Base-by-base conservation (phyloP, 2,113 vertebrate species). In the Reinhardtius hippoglossoides region DNA sequence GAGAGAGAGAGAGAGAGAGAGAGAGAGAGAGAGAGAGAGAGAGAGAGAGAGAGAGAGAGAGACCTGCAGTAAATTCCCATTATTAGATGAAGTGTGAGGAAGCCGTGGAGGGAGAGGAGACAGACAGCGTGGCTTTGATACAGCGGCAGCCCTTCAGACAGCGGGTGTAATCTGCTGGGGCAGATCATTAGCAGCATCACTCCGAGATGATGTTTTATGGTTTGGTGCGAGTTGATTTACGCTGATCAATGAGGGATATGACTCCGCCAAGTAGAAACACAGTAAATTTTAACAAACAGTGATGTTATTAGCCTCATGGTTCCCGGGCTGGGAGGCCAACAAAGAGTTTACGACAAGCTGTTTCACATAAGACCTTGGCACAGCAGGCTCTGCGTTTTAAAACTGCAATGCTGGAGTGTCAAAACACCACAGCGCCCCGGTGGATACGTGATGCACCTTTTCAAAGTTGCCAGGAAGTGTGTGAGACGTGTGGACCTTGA, bases 31-130 rank as follows among this genome's bases (percentile, higher is more conserved):
- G 44, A 46, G 14, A 50, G 24, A 62, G 88, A 84, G 80, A 80
- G 77, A 79, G 21, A 37, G 50, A 5, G n/a, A n/a, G n/a, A n/a
- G n/a, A n/a, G n/a, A 50, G 24, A 62, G 88, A 84, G 78, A 80
- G 77, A 79, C 27, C 86, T 57, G 87, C 88, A 82, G 87, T 92
- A 90, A 91, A 93, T 93, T 90, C 82, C 78, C 82, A 89, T 93
- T 92, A 92, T 92, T 90, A 86, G 82, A 92, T 88, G 78, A 89
- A 31, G 86, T 78, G 82, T 79, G 90, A 87, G 82, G 75, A 87
- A 81, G 80, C 85, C 82, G 79, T 70, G 79, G 81, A 67, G 81
- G 81, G 60, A 60, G 75, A 62, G 67, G 78, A 82, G 83, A 73
- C 76, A 82, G 83, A 85, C 81, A 88, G 79, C 71, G 48, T 40